phyloP scores from a whole-genome alignment of 2,888 invertebrate genomes.

The Euspilapteryx auroguttella region DNA sequence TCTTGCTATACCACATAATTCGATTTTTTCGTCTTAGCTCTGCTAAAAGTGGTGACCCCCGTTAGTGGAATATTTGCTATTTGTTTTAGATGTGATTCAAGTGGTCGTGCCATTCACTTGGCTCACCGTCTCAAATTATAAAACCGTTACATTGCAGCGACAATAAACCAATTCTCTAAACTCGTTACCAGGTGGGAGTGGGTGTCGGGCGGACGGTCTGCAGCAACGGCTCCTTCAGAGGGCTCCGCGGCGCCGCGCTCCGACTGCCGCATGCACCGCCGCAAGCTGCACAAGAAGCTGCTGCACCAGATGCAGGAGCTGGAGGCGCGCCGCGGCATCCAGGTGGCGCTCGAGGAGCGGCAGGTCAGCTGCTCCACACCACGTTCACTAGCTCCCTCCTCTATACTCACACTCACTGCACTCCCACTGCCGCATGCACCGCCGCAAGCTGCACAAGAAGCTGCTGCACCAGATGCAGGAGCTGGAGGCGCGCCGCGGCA shows the following conservation, averaged over 20 bases:
- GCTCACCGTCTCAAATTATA: too few relatives aligned
- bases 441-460: constrained; percentile 72
- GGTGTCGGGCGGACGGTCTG: constrained; percentile 70
- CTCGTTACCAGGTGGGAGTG: constrained; percentile 91
- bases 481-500: constrained; percentile 66
- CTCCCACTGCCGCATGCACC: constrained; percentile 52
- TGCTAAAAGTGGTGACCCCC: too few relatives aligned
- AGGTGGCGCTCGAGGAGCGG: constrained; percentile 64
- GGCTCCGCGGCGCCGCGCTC: constrained; percentile 21
- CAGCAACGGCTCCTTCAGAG: constrained; percentile 8
- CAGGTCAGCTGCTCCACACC: too few relatives aligned
- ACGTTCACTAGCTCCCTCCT: too few relatives aligned
- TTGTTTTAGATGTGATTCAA: too few relatives aligned
- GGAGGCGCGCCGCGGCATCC: constrained; percentile 66
- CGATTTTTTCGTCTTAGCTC: too few relatives aligned
- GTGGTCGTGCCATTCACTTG: too few relatives aligned
- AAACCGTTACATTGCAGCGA: too few relatives aligned
- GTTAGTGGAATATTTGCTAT: too few relatives aligned
- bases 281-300: constrained; percentile 73
- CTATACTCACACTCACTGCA: too few relatives aligned
- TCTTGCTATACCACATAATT: too few relatives aligned
- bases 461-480: constrained; percentile 70
- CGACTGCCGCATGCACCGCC: constrained; percentile 58
- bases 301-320: constrained; percentile 70
- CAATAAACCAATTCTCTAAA: too few relatives aligned